phyloP scores from a whole-genome alignment of 1,140 invertebrate genomes.

The Sitodiplosis mosellana region DNA sequence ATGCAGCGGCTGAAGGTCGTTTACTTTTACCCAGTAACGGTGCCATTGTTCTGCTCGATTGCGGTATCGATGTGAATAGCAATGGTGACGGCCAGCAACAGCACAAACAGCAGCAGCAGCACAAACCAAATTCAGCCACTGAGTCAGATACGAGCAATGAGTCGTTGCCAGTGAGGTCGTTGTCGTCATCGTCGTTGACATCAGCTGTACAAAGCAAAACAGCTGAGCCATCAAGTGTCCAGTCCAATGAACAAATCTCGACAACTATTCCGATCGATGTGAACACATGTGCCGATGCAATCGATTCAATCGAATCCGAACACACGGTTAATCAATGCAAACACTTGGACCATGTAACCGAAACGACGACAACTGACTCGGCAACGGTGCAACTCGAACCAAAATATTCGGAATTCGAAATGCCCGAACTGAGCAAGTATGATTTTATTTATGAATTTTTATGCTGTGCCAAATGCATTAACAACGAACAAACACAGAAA shows the following conservation, averaged over 20 bases:
- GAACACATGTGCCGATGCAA: not conserved
- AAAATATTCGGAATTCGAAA: constrained; percentile 16
- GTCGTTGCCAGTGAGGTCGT: not conserved
- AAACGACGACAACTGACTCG: not conserved
- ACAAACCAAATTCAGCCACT: not conserved
- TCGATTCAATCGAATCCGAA: not conserved
- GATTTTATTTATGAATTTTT: constrained; percentile 23
- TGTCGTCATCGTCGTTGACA: too few species aligned
- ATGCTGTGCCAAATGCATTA: constrained; percentile 24
- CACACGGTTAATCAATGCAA: not conserved
- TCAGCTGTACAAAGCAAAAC: not conserved
- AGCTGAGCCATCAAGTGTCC: not conserved
- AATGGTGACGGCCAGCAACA: constrained; percentile 5
- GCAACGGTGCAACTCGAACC: constrained; percentile 16
- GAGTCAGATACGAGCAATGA: not conserved
- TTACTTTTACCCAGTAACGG: constrained; percentile 23
- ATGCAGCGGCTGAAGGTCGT: constrained; percentile 23
- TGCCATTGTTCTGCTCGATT: constrained; percentile 21
- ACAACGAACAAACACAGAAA: constrained; percentile 2
- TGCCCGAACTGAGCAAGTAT: constrained; percentile 6
- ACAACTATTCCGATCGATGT: not conserved
- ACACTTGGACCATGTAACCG: not conserved
- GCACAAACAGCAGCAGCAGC: not conserved
- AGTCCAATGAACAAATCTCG: not conserved
- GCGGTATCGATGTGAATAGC: constrained; percentile 22